Base-by-base conservation (phyloP, 1,140 invertebrate species). In the Drosophila murphyi region DNA sequence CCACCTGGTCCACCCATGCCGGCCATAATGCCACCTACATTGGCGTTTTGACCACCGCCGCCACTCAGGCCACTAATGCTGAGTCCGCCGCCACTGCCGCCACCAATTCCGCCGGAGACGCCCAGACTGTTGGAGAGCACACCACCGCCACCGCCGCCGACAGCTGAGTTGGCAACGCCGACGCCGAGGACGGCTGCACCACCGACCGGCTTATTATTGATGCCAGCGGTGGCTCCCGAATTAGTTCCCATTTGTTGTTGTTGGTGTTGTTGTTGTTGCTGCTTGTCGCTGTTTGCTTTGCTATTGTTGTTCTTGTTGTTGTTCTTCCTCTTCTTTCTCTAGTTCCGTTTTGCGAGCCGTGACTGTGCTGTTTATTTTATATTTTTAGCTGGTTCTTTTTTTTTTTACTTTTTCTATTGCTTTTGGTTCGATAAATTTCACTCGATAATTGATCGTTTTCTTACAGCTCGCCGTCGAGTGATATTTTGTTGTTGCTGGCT, bases 211-310 rank as follows among this genome's bases (percentile, higher is more conserved):
- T 92, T 92, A 62, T 92, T 92, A 70, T 92, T 92, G 48, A 92
- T 92, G 77, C 91, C 91, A 77, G 91, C 91, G 65, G 91, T 91
- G 75, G 91, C 91, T 91, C 91, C 91, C 71, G 91, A 92, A 90
- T 92, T 92, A 77, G 91, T 92, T 80, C 91, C 91, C 91, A 92
- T 92, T 92, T 90, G 91, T 80, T 89, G 57, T 51, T 77, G 55
- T 82, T 62, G 57, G 45, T 52, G 43, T 61, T 77, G 59, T 82
- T 62, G 57, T 50, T 52, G 43, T 61, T 72, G 39, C 68, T 56
- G 60, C 47, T 70, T 63, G 51, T 28, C 70, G 39, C 62, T 62
- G 32, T 76, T 70, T 77, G 60, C 61, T 68, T 56, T 37, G 50
- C 48, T 62, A 45, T 72, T 72, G 32, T 64, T 54, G 50, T 32